Base-by-base conservation (phyloP, 2,888 invertebrate species). In the Rhodophaea formosa region DNA sequence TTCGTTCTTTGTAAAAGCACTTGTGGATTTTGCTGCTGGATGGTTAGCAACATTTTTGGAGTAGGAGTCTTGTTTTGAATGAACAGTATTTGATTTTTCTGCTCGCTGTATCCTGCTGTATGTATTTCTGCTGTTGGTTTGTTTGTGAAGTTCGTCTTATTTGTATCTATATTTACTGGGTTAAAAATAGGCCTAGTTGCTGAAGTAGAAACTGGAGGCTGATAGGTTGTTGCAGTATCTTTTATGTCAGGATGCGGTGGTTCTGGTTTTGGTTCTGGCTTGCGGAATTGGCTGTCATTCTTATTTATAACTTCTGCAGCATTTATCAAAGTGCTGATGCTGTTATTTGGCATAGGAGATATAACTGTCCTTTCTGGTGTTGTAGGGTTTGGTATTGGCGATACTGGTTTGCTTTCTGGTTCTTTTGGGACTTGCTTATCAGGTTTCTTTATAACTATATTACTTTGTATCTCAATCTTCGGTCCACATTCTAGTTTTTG, bases 401-500 rank as follows among this genome's bases (percentile, higher is more conserved):
- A 44, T 49, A 58, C 60, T 39, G 45, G 10, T 56, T 66, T 73
- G 8, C 46, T 49, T 65, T 86, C 85, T 10, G 69, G 12, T 53
- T 86, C 85, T 58, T 77, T 80, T 2, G 67, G 5, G 16, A 12
- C 16, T 17, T 16, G 17, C 35, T 15, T 61, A 39, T 86, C 84
- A n/a, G 75, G 51, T 35, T 51, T 74, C 72, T 86, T 88, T 42
- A 90, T 85, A 1, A 90, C 74, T 56, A 90, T 75, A 59, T 90
- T 88, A 61, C 88, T 90, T 66, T 88, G 86, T 67, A 91, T 90
- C 74, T 88, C 89, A 46, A 90, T 74, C 77, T 78, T 82, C 8
- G 79, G 54, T 16, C 61, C 59, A 39, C 23, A 69, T 12, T 79
- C 72, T 32, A 54, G 7, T 62, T 79, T 79, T 56, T 66, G 57